Base-by-base conservation (phyloP, 2,888 invertebrate genomes). In the Masnerella sp. region DNA sequence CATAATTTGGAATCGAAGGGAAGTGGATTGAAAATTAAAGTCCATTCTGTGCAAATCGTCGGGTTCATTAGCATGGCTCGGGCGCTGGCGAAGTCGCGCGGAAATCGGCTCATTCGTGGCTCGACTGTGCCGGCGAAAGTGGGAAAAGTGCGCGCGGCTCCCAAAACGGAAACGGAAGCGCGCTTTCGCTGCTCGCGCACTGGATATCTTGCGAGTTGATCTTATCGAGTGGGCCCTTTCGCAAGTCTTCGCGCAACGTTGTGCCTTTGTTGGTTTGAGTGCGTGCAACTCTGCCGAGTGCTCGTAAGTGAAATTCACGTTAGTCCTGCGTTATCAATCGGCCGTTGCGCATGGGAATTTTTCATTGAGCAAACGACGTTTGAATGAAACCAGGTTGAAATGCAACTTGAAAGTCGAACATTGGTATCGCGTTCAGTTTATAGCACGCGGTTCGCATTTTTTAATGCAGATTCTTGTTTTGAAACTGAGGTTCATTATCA, bases 41-140 rank as follows among this genome's bases (percentile, higher is more conserved):
- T 67, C 75, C 65, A 81, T 81, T 79, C 76, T 76, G 69, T 78
- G 81, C 76, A 78, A 80, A 81, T 80, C 43, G 54, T 5, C 8
- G 8, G 15, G 9, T 7, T 32, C 18, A 22, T 40, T 43, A 64
- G 36, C 51, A 78, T 80, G 40, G 25, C 28, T 12, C n/a, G n/a
- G n/a, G n/a, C n/a, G n/a, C n/a, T n/a, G n/a, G 25, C 17, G 3
- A 34, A n/a, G n/a, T n/a, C n/a, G n/a, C n/a, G n/a, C 18, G 43
- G 28, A 22, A 62, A 34, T 36, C 11, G 40, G 11, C 12, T 45
- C 52, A 45, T 45, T 64, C 18, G 28, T 11, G n/a, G 20, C 7
- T 22, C 36, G 22, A 22, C 8, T 12, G 18, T 34, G 2, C 32
- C 51, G 40, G 64, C 36, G 64, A 65, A 54, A 54, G 64, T 54